Conservation (phyloP, 2,888 invertebrate species). For the Torymus tubicola region DNA sequence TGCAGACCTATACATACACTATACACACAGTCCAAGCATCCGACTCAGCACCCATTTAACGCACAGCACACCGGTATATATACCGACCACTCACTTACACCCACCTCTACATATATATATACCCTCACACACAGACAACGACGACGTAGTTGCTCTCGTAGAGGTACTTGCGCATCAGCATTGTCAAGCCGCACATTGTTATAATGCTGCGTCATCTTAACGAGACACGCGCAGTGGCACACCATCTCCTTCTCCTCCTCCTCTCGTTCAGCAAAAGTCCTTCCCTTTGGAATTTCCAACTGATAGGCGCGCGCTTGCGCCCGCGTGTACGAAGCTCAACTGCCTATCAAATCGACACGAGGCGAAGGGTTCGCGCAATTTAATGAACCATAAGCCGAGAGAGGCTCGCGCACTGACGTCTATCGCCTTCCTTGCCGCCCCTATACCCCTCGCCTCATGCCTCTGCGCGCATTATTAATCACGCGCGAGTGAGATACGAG, state of each 20-base stretch:
- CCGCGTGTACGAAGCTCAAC: conserved; percentile 17
- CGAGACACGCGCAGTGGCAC: conserved; percentile 60
- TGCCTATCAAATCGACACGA: conserved; percentile 64
- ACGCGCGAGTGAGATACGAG: conserved; percentile 28
- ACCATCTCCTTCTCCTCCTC: background rate
- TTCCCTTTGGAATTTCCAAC: conserved; percentile 61
- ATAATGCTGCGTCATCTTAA: conserved; percentile 72
- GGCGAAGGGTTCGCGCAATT: conserved; percentile 62
- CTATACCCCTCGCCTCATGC: too few relatives aligned
- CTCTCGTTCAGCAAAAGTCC: conserved; percentile 5
- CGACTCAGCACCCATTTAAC: too few relatives aligned
- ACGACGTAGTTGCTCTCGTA: background rate
- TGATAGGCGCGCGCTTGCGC: conserved; percentile 16
- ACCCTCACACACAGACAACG: too few relatives aligned
- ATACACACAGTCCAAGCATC: too few relatives aligned
- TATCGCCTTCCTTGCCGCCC: conserved; percentile 37
- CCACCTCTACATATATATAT: too few relatives aligned
- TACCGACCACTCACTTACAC: too few relatives aligned
- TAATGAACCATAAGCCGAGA: conserved; percentile 66
- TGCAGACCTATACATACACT: too few relatives aligned
- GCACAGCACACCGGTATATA: too few relatives aligned
- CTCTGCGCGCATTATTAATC: conserved; percentile 50
- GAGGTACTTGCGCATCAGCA: conserved; percentile 56
- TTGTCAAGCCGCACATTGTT: conserved; percentile 62
- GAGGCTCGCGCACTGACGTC: conserved; percentile 41